These are phyloP conservation scores for Erpetoichthys calabaricus DNA, from an alignment of 2,797 vertebrate genomes.

Conservation along the genomic window DNA sequence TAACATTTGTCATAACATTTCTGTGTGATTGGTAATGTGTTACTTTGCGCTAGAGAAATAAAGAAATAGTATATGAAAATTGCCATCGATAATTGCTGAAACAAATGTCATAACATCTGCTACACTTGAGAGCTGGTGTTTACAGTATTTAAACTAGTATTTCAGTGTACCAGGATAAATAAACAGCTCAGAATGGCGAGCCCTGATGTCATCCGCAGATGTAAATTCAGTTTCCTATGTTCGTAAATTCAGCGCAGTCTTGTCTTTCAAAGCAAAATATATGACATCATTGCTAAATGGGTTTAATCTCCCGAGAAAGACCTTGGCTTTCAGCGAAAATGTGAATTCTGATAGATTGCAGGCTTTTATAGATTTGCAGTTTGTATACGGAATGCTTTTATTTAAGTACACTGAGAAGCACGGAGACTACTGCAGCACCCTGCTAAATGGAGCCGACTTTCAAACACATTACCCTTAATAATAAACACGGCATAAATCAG, in stretches of 20 bases:
- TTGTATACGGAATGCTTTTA: conserved; percentile 18
- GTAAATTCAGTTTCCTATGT: conserved; percentile 42
- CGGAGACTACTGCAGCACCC: conserved; percentile 30
- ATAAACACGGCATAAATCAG: conserved; percentile 33
- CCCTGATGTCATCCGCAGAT: conserved; percentile 48
- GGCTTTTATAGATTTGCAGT: conserved; percentile 14
- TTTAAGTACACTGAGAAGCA: conserved; percentile 3
- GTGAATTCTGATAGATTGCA: conserved; percentile 26
- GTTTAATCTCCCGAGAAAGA: conserved; percentile 30
- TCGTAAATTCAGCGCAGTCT: conserved; percentile 40
- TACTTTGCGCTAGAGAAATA: conserved; percentile 24
- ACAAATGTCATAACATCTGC: conserved; percentile 56
- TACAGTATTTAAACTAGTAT: conserved; percentile 46
- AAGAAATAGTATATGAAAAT: conserved; percentile 43
- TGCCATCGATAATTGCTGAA: conserved; percentile 42
- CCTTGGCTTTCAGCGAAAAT: conserved; percentile 31
- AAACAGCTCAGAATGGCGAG: conserved; percentile 48
- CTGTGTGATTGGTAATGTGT: conserved; percentile 32
- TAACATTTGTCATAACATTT: conserved; percentile 52
- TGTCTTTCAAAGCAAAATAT: conserved; percentile 50
- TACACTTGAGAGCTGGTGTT: conserved; percentile 49
- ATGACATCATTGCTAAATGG: conserved; percentile 53
- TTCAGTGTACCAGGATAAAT: conserved; percentile 51
- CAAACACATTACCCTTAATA: conserved; percentile 19
- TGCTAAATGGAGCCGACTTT: conserved; percentile 24